Base-by-base conservation (phyloP, 2,888 invertebrate genomes). In the Ichneumoninae sp. region DNA sequence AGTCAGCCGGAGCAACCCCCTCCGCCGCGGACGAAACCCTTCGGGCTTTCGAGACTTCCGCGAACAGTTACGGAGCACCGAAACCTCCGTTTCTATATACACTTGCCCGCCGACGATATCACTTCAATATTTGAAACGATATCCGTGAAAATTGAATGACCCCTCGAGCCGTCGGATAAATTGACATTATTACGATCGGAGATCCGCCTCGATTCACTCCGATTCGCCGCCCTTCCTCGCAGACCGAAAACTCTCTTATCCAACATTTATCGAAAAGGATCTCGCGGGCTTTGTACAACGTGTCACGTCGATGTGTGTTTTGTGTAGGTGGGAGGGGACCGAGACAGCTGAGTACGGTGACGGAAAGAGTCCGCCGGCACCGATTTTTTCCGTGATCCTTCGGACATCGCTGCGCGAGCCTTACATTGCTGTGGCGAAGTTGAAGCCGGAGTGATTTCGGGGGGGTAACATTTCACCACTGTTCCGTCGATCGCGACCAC, bases 281-380 rank as follows among this genome's bases (percentile, higher is more conserved):
- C 40, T 80, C 60, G 50, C 47, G 85, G 85, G 89, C 85, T 88
- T 88, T 71, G 80, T 83, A 60, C 33, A 3, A 3, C 57, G 26
- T 57, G 57, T 57, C 57, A 57, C 22, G 50, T 30, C 47, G 60
- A 62, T 50, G 22, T 26, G 40, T 40, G 44, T 16, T 44, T 16
- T 16, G 62, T 76, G 47, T 26, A 66, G 47, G 36, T 62, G 50
- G 54, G 47, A 47, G 36, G 54, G 57, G 69, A 70, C n/a, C 44
- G 26, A 5, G 50, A 44, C 47, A 57, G 30, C 3, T 10, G 69
- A 30, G 10, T 57, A n/a, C 36, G n/a, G 71, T 26, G 26, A 54
- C 22, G 16, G 44, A 22, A 40, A n/a, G 54, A 36, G 57, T 30
- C 26, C 50, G 36, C 8, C 19, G n/a, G 50, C 44, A 50, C 62